These are phyloP conservation scores for Apodemia duryi DNA, from an alignment of 2,888 invertebrate species.

Conservation along the genomic window DNA sequence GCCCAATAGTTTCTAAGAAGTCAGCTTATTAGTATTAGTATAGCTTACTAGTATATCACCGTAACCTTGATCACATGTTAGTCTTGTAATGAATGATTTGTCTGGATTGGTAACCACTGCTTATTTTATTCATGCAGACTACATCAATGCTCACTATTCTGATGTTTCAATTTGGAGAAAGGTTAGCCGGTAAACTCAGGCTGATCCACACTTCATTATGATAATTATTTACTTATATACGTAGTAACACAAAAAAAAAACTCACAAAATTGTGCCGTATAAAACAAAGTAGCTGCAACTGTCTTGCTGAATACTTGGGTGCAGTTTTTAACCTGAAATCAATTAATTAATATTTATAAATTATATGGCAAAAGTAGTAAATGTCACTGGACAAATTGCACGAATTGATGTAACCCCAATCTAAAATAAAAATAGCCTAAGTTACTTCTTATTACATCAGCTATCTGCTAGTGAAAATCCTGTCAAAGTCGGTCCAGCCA, in stretches of 20 bases:
- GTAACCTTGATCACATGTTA: neutral
- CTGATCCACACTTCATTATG: neutral
- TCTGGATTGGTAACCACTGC: neutral
- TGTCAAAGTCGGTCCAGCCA: no score
- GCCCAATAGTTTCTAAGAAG: neutral
- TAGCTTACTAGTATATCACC: no score
- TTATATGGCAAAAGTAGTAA: no score
- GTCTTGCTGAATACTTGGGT: slow-evolving; percentile 24
- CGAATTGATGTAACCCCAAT: no score
- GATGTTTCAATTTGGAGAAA: neutral
- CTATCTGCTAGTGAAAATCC: no score
- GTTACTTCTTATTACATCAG: no score
- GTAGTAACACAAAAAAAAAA: neutral
- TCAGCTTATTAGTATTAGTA: neutral
- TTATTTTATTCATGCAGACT: neutral
- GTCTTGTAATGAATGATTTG: neutral
- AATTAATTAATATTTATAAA: neutral
- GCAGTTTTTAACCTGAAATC: slow-evolving; percentile 28
- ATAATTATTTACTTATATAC: neutral
- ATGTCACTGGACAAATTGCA: no score
- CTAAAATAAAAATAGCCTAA: no score
- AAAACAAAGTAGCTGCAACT: slow-evolving; percentile 25
- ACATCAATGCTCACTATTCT: neutral
- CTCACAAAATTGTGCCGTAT: slow-evolving; percentile 27
- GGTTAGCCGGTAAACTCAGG: neutral